Evolutionary conservation across 2,888 invertebrate species (phyloP).

Genomic region (Drosophila subquinaria): DNA sequence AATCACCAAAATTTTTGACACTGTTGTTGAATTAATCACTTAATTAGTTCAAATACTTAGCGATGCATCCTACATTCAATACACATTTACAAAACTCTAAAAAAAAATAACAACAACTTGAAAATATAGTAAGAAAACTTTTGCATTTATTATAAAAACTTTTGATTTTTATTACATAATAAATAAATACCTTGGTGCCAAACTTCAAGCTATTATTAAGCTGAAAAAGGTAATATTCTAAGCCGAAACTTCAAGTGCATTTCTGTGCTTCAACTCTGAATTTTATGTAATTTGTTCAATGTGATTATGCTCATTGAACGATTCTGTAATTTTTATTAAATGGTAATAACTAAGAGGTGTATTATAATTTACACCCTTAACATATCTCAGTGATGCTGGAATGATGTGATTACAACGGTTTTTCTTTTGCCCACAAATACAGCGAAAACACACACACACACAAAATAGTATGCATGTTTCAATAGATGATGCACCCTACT

Average conservation of each 20-base stretch:
- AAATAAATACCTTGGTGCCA: neutral
- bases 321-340: neutral
- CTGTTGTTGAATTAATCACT: slow-evolving; percentile 10
- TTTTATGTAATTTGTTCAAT: neutral
- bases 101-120: neutral
- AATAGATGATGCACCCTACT: slow-evolving; percentile 51
- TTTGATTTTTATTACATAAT: neutral
- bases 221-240: neutral
- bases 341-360: neutral
- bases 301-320: neutral
- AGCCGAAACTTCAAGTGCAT: slow-evolving; percentile 6
- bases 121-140: neutral
- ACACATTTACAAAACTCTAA: slow-evolving; percentile 3
- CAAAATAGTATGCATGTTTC: slow-evolving; percentile 61
- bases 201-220: neutral
- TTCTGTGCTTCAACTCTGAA: slow-evolving; percentile 1
- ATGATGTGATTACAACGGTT: neutral
- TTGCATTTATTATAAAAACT: neutral
- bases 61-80: slow-evolving; percentile 33
- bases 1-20: slow-evolving; percentile 33
- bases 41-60: slow-evolving; percentile 16
- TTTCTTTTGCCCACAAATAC: neutral
- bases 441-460: slow-evolving; percentile 15
- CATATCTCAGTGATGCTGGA: slow-evolving; percentile 1
- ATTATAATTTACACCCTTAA: neutral